phyloP scores from a whole-genome alignment of 2,797 vertebrate genomes.

The Pagetopsis macropterus region DNA sequence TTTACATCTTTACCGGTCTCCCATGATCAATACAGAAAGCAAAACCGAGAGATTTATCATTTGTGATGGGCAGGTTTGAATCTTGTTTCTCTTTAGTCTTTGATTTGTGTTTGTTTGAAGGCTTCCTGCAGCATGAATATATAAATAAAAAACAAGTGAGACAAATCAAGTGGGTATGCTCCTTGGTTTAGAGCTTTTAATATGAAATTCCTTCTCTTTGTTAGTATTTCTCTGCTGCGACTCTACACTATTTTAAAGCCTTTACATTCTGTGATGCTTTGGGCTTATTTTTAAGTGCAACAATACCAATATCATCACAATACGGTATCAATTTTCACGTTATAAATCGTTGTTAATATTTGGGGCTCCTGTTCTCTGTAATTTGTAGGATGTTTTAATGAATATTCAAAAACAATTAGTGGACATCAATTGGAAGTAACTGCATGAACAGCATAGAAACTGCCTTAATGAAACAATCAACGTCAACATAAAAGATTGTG shows the following conservation, averaged over 20 bases:
- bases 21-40: background rate
- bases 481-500: background rate
- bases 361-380: background rate
- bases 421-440: background rate
- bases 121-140: background rate
- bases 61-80: background rate
- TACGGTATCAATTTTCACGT: background rate
- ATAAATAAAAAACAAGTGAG: background rate
- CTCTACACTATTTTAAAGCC: background rate
- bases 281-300: background rate
- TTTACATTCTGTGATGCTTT: background rate
- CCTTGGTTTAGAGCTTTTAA: background rate
- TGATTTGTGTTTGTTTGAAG: slow-evolving; percentile 7
- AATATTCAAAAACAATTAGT: background rate
- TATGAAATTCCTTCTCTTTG: background rate
- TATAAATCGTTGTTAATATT: background rate
- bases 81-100: background rate
- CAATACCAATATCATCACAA: background rate
- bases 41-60: background rate
- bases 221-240: background rate
- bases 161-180: background rate
- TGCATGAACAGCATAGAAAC: background rate
- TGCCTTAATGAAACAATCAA: background rate
- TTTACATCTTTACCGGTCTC: background rate
- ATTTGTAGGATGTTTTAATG: background rate